phyloP scores from a whole-genome alignment of 2,888 invertebrate genomes.

The Dicyrtomina minuta region DNA sequence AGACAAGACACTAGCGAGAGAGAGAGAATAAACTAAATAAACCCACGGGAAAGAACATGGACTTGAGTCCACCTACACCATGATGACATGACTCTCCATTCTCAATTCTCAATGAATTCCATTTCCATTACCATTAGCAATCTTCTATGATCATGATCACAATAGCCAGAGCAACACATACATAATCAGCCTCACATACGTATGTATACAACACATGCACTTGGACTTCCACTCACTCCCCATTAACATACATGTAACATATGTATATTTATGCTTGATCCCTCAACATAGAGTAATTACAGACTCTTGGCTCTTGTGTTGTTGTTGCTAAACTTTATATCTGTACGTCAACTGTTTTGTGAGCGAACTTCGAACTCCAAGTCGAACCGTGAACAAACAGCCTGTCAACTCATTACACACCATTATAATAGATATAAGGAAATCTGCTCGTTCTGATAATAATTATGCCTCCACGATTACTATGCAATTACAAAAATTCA shows the following conservation, averaged over 20 bases:
- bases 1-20: neutral
- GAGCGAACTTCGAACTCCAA: neutral
- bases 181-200: neutral
- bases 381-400: neutral
- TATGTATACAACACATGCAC: too few species aligned
- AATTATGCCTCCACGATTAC: neutral
- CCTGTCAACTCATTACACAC: slow-evolving; percentile 11
- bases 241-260: neutral
- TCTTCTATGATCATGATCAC: neutral
- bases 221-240: too few species aligned
- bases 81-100: slow-evolving; percentile 9
- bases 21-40: slow-evolving; percentile 10
- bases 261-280: too few species aligned
- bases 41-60: slow-evolving; percentile 23
- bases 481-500: neutral
- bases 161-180: slow-evolving; percentile 4
- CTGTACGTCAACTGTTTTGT: too few species aligned
- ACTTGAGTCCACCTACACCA: slow-evolving; percentile 28
- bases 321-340: too few species aligned
- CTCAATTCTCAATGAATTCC: slow-evolving; percentile 26
- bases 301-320: too few species aligned
- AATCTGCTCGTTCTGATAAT: neutral
- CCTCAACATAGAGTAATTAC: too few species aligned
- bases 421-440: neutral
- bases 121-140: slow-evolving; percentile 14